A percentile compares a stretch with the other conserved stretches of the same genome.
These are phyloP conservation scores for Sisyra nigra DNA, from an alignment of 2,888 invertebrate genomes.

Conservation along the genomic window DNA sequence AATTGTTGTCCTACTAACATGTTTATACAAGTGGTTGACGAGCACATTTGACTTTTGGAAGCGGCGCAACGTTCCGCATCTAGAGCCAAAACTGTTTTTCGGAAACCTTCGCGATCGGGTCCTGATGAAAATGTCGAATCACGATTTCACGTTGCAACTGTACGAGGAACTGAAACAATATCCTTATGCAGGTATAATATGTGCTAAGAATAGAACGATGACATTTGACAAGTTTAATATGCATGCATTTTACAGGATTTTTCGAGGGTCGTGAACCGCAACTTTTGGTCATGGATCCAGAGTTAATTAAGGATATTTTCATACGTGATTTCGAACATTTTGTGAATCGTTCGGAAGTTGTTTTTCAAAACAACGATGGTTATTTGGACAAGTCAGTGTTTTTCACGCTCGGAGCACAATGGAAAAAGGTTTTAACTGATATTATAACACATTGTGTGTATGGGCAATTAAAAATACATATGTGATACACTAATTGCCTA, in stretches of 20 bases:
- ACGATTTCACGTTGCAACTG: constrained; percentile 10
- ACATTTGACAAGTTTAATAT: neutral
- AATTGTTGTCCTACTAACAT: neutral
- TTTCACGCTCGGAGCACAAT: constrained; percentile 20
- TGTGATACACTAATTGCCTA: too few species aligned
- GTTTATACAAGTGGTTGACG: neutral
- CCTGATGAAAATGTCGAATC: constrained; percentile 4
- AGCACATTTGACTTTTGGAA: constrained; percentile 17
- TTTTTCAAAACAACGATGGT: constrained; percentile 20
- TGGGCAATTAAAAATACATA: too few species aligned
- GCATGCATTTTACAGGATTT: neutral
- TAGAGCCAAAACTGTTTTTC: constrained; percentile 18
- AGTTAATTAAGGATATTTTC: constrained; percentile 21
- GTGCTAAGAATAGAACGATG: neutral
- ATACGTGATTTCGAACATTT: constrained; percentile 23
- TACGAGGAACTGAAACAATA: constrained; percentile 15
- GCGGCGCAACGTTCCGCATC: constrained; percentile 15
- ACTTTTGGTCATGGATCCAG: constrained; percentile 20
- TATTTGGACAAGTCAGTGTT: constrained; percentile 19
- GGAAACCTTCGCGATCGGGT: constrained; percentile 16
- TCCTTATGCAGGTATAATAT: constrained; percentile 1
- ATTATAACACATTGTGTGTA: too few species aligned
- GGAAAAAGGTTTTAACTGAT: constrained; percentile 21
- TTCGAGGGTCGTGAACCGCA: constrained; percentile 9
- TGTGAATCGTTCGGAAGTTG: constrained; percentile 19